These are phyloP conservation scores for Belonocnema kinseyi DNA, from an alignment of 1,140 invertebrate genomes.

Conservation along the genomic window DNA sequence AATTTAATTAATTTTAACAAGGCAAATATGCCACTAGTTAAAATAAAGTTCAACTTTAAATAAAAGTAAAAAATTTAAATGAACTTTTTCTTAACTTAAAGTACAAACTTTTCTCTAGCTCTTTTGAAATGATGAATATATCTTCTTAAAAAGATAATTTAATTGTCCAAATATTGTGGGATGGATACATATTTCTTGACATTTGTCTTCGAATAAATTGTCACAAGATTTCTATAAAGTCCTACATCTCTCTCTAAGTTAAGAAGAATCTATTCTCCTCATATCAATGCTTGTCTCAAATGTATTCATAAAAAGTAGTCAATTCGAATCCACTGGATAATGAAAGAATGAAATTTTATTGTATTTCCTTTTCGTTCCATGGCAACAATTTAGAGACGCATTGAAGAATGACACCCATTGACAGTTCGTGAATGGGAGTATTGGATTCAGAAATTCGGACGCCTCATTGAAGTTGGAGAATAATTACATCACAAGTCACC, in stretches of 20 bases:
- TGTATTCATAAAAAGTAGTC: background rate
- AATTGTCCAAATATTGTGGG: background rate
- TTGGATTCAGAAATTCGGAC: constrained; percentile 6
- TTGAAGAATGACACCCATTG: background rate
- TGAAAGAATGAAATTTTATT: background rate
- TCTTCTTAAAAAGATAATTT: background rate
- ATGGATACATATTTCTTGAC: no score
- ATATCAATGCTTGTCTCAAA: background rate
- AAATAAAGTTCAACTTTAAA: no score
- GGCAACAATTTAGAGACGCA: background rate
- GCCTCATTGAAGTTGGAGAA: constrained; percentile 18
- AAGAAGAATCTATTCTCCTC: background rate
- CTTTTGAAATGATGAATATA: background rate
- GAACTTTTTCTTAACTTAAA: no score
- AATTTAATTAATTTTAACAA: no score
- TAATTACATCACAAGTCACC: constrained; percentile 19
- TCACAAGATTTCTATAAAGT: background rate
- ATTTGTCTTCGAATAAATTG: no score
- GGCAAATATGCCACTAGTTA: no score
- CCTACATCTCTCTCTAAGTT: background rate
- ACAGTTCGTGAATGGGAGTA: background rate
- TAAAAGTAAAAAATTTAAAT: no score
- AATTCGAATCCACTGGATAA: background rate
- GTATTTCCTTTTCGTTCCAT: background rate
- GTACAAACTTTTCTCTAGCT: no score